A percentile compares a stretch with the other conserved stretches of the same genome.
These are phyloP conservation scores for Falco rusticolus DNA, from an alignment of 2,797 vertebrate genomes.

Conservation along the genomic window DNA sequence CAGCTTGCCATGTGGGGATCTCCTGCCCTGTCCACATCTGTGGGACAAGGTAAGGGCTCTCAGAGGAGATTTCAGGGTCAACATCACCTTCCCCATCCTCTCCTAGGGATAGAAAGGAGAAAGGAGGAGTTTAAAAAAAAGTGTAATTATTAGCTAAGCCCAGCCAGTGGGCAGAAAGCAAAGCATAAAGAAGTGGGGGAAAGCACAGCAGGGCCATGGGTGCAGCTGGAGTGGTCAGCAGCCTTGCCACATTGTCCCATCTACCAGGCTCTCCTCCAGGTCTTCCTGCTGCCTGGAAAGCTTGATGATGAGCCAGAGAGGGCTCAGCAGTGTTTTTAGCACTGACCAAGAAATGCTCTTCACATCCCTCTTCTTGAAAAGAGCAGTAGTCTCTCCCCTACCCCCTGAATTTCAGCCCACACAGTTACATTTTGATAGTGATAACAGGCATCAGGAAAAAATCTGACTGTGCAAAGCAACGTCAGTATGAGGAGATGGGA, in stretches of 20 bases:
- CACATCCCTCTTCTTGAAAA: not conserved
- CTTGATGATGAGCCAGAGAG: not conserved
- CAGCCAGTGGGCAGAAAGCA: fast-evolving
- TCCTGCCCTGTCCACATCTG: not conserved
- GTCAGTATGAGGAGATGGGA: not conserved
- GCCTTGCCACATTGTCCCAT: fast-evolving
- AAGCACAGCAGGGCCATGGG: not conserved
- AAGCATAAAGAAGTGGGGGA: not conserved
- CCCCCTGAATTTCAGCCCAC: not conserved
- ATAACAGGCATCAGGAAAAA: not conserved
- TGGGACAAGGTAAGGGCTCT: not conserved
- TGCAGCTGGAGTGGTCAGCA: not conserved
- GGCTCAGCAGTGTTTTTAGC: not conserved
- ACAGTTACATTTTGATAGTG: fast-evolving
- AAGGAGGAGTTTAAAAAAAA: not conserved
- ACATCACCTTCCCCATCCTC: not conserved
- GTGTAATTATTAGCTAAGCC: not conserved
- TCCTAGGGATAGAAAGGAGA: not conserved
- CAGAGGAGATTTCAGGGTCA: not conserved
- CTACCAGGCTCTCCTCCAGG: not conserved
- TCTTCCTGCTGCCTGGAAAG: not conserved
- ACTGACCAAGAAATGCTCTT: not conserved
- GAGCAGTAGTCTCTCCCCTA: not conserved
- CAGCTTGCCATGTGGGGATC: not conserved
- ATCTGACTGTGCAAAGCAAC: not conserved